Percentiles rank a stretch among this genome's conserved stretches.
phyloP scores from a whole-genome alignment of 2,888 invertebrate genomes.

The Melinopterus prodromus region DNA sequence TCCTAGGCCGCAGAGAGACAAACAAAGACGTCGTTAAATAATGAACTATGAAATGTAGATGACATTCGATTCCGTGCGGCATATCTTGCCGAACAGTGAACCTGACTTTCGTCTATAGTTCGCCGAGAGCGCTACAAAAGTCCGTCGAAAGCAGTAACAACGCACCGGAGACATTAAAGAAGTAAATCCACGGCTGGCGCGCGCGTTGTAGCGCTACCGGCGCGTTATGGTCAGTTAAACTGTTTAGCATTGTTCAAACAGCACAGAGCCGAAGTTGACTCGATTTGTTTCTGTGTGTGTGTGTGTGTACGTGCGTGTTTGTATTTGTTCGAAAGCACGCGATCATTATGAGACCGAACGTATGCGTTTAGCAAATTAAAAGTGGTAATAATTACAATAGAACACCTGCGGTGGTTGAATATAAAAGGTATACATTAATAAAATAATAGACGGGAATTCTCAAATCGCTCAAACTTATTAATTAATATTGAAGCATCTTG shows the following conservation, averaged over 20 bases:
- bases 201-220: conserved; percentile 30
- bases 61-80: conserved; percentile 42
- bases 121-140: conserved; percentile 19
- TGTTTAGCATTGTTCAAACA: conserved; percentile 29
- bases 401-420: too few species aligned
- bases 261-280: too few species aligned
- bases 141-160: conserved; percentile 31
- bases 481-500: too few species aligned
- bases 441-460: too few species aligned
- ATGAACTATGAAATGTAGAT: conserved; percentile 45
- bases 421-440: too few species aligned
- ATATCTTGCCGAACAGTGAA: conserved; percentile 46
- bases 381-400: too few species aligned
- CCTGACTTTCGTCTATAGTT: conserved; percentile 23
- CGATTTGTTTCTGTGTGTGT: too few species aligned
- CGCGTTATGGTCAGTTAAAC: conserved; percentile 33
- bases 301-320: too few species aligned
- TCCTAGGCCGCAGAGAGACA: conserved; percentile 30
- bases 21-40: conserved; percentile 38
- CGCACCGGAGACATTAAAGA: conserved; percentile 32
- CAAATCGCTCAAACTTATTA: too few species aligned
- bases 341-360: too few species aligned
- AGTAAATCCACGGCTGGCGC: neutral
- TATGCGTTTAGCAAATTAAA: too few species aligned
- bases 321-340: too few species aligned